Evolutionary conservation across 1,140 invertebrate genomes (phyloP).

Genomic region (Hyles euphorbiae): DNA sequence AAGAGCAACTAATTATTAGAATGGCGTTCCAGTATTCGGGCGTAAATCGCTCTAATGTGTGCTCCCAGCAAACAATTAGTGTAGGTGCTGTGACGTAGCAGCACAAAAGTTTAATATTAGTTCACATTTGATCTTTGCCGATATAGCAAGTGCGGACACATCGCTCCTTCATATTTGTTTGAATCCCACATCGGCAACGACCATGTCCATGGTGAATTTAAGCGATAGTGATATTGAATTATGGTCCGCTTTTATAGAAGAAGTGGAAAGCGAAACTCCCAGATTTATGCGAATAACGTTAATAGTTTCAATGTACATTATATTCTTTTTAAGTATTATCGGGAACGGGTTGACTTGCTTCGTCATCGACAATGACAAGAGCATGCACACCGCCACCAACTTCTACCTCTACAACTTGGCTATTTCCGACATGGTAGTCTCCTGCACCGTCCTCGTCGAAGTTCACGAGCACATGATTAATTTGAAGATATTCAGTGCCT

Average conservation of each 20-base stretch:
- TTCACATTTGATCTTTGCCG: too few relatives aligned
- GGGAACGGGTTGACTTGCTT: constrained; percentile 90
- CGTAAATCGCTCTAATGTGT: too few relatives aligned
- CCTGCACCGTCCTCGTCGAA: too few relatives aligned
- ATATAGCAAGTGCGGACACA: too few relatives aligned
- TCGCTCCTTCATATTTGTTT: too few relatives aligned
- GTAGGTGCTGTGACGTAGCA: too few relatives aligned
- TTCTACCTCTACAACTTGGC: constrained; percentile 92
- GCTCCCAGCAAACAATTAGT: too few relatives aligned
- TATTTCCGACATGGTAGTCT: constrained; percentile 82
- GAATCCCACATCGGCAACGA: too few relatives aligned
- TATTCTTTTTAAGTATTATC: constrained; percentile 85
- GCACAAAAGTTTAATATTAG: too few relatives aligned
- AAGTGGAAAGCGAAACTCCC: constrained; percentile 18
- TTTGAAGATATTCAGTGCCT: constrained; percentile 16
- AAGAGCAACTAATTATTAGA: too few relatives aligned
- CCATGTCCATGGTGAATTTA: not conserved
- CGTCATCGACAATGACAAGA: constrained; percentile 87
- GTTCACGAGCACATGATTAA: constrained; percentile 14
- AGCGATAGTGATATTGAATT: constrained; percentile 27
- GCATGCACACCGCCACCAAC: constrained; percentile 90
- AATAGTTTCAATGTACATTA: constrained; percentile 56
- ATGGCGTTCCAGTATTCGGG: too few relatives aligned
- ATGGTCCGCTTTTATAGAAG: constrained; percentile 33
- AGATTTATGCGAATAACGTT: constrained; percentile 26